phyloP scores from a whole-genome alignment of 2,888 invertebrate genomes.

The Thera obeliscata region DNA sequence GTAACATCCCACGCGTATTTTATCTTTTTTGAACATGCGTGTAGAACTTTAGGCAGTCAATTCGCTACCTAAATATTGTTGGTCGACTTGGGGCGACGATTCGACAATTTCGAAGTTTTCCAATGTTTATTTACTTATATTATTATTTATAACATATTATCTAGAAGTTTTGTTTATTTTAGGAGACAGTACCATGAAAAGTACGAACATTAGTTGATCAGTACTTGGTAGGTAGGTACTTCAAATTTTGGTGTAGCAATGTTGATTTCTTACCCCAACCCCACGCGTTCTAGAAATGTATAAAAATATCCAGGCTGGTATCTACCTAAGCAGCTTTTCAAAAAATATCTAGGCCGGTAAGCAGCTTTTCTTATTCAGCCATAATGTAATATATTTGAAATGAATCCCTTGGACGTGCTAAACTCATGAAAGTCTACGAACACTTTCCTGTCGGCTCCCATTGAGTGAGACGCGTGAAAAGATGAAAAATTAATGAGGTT shows the following conservation, averaged over 20 bases:
- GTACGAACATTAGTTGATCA: no score
- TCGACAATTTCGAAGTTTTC: no score
- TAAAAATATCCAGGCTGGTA: background rate
- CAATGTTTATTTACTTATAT: no score
- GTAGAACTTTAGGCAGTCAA: constrained; percentile 6
- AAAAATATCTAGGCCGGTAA: background rate
- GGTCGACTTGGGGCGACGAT: no score
- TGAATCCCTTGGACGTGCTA: constrained; percentile 28
- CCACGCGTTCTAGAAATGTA: background rate
- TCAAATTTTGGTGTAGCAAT: no score
- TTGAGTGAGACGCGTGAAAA: constrained; percentile 58
- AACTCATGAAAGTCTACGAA: constrained; percentile 37
- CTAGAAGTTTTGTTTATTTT: no score
- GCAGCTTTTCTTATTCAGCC: constrained; percentile 2
- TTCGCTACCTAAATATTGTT: background rate
- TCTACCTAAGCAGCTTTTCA: background rate
- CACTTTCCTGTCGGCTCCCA: constrained; percentile 47
- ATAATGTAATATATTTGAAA: constrained; percentile 22
- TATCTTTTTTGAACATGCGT: constrained; percentile 30
- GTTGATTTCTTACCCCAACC: no score
- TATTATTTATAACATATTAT: no score
- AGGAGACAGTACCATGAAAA: no score
- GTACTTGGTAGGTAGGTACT: no score
- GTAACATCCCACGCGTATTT: constrained; percentile 36
- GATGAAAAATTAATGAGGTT: constrained; percentile 67